Evolutionary conservation across 1,140 invertebrate genomes (phyloP).

Genomic region (Temnothorax longispinosus): DNA sequence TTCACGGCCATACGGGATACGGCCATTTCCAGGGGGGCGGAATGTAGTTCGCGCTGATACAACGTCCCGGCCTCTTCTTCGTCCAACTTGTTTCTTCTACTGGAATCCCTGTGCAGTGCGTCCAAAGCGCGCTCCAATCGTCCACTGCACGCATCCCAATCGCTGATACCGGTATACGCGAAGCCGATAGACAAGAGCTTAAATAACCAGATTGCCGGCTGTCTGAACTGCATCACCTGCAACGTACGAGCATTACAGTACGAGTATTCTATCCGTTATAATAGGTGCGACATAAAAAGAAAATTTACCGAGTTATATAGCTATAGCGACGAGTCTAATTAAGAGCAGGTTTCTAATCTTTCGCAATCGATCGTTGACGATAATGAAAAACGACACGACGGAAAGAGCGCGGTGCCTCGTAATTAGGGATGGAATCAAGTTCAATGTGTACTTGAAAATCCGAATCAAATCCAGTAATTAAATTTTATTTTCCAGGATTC

Average conservation of each 20-base stretch:
- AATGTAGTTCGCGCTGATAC: constrained; percentile 80
- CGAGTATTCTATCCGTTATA: background rate
- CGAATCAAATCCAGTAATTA: too few species aligned
- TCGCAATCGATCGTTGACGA: background rate
- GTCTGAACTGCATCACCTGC: constrained; percentile 71
- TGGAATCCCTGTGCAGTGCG: constrained; percentile 78
- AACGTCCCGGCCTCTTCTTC: constrained; percentile 75
- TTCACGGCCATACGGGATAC: constrained; percentile 81
- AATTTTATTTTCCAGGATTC: too few species aligned
- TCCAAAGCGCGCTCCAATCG: constrained; percentile 83
- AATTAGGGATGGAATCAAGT: too few species aligned
- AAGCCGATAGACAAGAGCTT: constrained; percentile 68
- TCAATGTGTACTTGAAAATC: too few species aligned
- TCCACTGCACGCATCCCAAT: constrained; percentile 79
- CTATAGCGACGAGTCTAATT: background rate
- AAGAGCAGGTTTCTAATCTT: background rate
- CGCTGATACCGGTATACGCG: constrained; percentile 58
- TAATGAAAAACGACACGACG: background rate
- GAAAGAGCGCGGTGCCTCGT: background rate
- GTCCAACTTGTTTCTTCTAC: constrained; percentile 76
- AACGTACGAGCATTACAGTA: background rate
- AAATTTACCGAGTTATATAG: background rate
- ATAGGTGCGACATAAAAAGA: background rate
- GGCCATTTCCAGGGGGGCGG: constrained; percentile 82
- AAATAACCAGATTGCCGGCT: constrained; percentile 66